Conservation (phyloP, 2,113 vertebrate genomes). For the Leiothrix lutea region DNA sequence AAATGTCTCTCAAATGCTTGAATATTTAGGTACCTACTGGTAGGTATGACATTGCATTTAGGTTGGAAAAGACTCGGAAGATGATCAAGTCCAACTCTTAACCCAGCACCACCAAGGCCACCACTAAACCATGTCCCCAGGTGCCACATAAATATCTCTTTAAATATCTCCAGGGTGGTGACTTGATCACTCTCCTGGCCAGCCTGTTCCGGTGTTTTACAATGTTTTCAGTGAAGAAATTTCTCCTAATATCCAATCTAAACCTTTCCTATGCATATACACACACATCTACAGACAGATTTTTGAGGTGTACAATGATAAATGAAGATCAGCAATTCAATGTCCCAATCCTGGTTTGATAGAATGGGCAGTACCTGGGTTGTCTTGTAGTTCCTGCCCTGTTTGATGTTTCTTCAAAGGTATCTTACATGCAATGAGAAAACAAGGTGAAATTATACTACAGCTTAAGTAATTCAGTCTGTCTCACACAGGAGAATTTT, state of each 20-base stretch:
- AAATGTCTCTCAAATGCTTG: not conserved
- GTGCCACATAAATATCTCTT: rapidly evolving
- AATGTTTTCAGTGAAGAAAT: not conserved
- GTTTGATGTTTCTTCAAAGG: not conserved
- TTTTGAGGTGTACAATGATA: not conserved
- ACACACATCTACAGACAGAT: not conserved
- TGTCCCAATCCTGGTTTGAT: not conserved
- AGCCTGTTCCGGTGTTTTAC: not conserved
- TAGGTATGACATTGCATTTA: not conserved
- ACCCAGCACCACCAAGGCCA: not conserved
- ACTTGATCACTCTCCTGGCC: not conserved
- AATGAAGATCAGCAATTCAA: not conserved
- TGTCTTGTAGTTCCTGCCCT: not conserved
- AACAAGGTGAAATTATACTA: not conserved
- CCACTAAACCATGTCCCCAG: not conserved
- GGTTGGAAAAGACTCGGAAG: not conserved
- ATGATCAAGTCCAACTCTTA: rapidly evolving
- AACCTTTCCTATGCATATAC: not conserved
- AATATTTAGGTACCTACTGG: not conserved
- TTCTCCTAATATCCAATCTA: not conserved
- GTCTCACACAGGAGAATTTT: not conserved
- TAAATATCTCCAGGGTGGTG: not conserved
- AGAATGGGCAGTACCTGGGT: not conserved
- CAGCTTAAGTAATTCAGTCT: not conserved
- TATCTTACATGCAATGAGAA: not conserved